Percentiles rank a stretch among this genome's conserved stretches.
phyloP scores from a whole-genome alignment of 2,113 vertebrate species.

The Tachuris rubrigastra region DNA sequence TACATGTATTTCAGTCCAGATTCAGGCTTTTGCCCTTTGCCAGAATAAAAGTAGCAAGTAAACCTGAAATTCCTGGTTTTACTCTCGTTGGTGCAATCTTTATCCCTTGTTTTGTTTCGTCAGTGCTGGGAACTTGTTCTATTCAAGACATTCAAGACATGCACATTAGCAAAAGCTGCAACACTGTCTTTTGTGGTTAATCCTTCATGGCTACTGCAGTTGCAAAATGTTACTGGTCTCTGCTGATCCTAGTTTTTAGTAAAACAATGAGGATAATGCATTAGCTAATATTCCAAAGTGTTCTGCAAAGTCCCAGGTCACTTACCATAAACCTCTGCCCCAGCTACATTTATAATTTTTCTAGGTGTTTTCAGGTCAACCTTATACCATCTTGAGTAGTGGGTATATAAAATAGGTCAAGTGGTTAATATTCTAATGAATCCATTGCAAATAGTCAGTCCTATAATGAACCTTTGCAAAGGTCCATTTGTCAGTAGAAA shows the following conservation, averaged over 20 bases:
- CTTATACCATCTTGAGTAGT: background rate
- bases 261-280: background rate
- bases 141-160: background rate
- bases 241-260: background rate
- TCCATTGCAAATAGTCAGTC: background rate
- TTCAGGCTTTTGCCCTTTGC: background rate
- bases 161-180: background rate
- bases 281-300: background rate
- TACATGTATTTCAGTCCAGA: background rate
- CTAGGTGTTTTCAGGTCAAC: background rate
- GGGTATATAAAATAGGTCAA: background rate
- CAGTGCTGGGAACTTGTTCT: background rate
- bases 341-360: background rate
- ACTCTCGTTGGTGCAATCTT: background rate
- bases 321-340: background rate
- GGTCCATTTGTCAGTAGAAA: background rate
- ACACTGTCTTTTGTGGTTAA: background rate
- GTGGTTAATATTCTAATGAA: conserved; percentile 25
- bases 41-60: background rate
- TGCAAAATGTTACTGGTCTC: background rate
- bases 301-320: background rate
- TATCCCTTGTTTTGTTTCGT: background rate
- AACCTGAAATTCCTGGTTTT: background rate
- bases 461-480: background rate
- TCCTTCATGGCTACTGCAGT: background rate